phyloP scores from a whole-genome alignment of 2,797 vertebrate genomes.

The Lophotriccus pileatus region DNA sequence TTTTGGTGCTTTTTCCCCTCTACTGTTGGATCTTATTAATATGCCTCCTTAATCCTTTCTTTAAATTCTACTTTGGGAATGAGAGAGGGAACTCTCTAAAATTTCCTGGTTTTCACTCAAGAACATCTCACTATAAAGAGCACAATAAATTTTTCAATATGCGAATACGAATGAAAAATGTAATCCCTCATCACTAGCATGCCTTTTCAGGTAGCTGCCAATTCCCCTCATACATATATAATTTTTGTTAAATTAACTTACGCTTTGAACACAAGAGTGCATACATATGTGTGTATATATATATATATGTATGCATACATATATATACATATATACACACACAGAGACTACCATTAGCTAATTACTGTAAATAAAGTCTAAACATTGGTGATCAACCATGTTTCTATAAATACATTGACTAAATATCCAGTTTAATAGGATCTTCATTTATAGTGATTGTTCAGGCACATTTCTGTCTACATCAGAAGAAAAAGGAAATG shows the following conservation, averaged over 20 bases:
- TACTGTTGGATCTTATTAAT: neutral
- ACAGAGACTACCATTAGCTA: accelerated
- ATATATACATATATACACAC: neutral
- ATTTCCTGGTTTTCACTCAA: neutral
- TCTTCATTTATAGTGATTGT: neutral
- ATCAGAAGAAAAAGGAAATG: neutral
- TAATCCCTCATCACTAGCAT: accelerated
- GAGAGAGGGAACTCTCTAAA: neutral
- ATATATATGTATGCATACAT: too few species aligned
- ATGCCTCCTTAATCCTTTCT: neutral
- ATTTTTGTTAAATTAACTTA: neutral
- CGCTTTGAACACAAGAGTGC: neutral
- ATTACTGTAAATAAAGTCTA: neutral
- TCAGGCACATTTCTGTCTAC: neutral
- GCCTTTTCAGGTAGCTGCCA: neutral
- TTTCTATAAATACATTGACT: neutral
- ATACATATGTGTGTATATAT: neutral
- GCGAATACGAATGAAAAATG: neutral
- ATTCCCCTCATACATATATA: neutral
- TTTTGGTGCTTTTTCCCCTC: neutral
- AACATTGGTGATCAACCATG: neutral
- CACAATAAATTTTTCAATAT: neutral
- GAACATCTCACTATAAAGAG: neutral
- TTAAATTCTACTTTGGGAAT: neutral
- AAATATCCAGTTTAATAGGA: neutral